Conservation (phyloP, 2,113 vertebrate species). For the Gambusia affinis region DNA sequence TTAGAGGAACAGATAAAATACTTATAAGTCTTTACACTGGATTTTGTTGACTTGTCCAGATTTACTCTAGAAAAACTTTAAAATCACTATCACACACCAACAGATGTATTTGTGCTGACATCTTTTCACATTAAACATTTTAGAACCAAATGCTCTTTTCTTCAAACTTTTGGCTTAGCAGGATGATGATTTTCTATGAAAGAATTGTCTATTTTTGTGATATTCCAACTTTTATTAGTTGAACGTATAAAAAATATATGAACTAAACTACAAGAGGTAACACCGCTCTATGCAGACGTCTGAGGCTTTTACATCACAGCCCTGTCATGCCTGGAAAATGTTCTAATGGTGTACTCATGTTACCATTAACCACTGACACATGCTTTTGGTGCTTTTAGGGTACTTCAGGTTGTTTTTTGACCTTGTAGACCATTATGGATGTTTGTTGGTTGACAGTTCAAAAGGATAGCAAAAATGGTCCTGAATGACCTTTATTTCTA, state of each 20-base stretch:
- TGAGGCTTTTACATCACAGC: not conserved
- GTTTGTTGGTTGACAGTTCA: not conserved
- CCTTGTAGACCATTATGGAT: not conserved
- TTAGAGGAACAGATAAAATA: too few species aligned
- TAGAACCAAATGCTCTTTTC: not conserved
- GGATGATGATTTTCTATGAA: not conserved
- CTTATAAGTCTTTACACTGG: too few species aligned
- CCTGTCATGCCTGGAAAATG: not conserved
- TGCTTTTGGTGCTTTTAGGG: not conserved
- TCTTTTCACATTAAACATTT: not conserved
- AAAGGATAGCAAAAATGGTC: not conserved
- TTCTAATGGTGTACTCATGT: not conserved
- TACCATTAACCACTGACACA: not conserved
- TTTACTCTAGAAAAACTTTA: not conserved
- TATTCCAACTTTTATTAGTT: too few species aligned
- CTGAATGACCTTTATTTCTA: not conserved
- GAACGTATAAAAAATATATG: too few species aligned
- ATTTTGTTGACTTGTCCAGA: too few species aligned
- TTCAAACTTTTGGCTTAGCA: not conserved
- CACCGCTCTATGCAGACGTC: not conserved
- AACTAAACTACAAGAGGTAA: not conserved
- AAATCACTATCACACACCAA: not conserved
- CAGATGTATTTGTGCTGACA: not conserved
- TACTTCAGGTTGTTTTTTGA: not conserved
- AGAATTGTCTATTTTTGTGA: too few species aligned